Conservation (phyloP, 2,797 vertebrate genomes). For the Luscinia megarhynchos region DNA sequence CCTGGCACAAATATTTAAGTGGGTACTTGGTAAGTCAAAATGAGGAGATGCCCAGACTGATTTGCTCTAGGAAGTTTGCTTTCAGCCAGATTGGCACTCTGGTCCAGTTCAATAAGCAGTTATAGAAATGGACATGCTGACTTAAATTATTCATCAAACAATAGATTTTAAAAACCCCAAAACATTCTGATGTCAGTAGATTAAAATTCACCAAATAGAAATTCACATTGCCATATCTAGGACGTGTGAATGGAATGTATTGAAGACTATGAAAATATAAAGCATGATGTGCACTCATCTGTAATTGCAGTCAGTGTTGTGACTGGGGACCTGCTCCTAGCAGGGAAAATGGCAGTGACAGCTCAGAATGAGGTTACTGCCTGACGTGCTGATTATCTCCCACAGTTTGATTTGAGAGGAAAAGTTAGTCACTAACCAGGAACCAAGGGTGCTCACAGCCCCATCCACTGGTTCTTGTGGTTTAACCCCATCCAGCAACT, state of each 20-base stretch:
- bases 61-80: neutral
- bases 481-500: neutral
- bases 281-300: neutral
- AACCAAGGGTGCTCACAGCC: neutral
- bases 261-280: neutral
- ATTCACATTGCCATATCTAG: neutral
- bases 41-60: neutral
- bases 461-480: neutral
- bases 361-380: neutral
- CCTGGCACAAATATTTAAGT: neutral
- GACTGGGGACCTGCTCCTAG: neutral
- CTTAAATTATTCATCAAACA: constrained; percentile 20
- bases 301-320: neutral
- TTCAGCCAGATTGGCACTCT: neutral
- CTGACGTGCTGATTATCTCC: neutral
- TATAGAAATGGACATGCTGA: neutral
- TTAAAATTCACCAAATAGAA: neutral
- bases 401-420: neutral
- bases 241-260: neutral
- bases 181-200: neutral
- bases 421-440: neutral
- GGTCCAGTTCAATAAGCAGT: neutral
- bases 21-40: neutral
- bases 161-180: neutral
- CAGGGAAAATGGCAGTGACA: neutral